Evolutionary conservation across 2,888 invertebrate genomes (phyloP).

Genomic region (Rhaphigaster nebulosa): DNA sequence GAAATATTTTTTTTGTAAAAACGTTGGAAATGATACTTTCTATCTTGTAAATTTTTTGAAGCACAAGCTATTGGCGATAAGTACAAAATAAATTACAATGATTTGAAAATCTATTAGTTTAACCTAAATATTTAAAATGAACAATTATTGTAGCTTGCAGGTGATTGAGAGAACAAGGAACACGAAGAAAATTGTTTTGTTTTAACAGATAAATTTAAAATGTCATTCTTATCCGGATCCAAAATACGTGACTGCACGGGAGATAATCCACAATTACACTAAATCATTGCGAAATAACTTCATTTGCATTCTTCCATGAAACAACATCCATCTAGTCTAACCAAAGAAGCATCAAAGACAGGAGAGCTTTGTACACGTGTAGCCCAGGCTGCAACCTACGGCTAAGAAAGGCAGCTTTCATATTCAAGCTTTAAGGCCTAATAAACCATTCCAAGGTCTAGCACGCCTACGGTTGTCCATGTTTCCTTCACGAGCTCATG

Average conservation of each 20-base stretch:
- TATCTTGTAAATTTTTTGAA: too few species aligned
- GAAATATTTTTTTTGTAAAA: too few species aligned
- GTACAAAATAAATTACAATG: too few species aligned
- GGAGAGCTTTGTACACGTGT: not conserved
- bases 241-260: not conserved
- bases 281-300: not conserved
- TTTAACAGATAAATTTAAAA: too few species aligned
- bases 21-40: too few species aligned
- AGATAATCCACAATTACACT: not conserved
- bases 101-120: too few species aligned
- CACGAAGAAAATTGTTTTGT: too few species aligned
- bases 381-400: not conserved
- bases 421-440: slow-evolving; percentile 43
- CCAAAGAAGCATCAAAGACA: not conserved
- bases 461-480: not conserved
- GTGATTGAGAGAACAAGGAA: too few species aligned
- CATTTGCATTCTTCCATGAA: not conserved
- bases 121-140: too few species aligned
- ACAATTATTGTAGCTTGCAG: too few species aligned
- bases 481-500: not conserved
- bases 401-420: slow-evolving; percentile 30
- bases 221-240: not conserved
- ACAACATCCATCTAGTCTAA: not conserved
- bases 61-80: too few species aligned
- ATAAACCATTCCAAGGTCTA: slow-evolving; percentile 34